A percentile compares a stretch with the other conserved stretches of the same genome.
Conservation (phyloP, 2,888 invertebrate species). For the Dynastes hyllus region DNA sequence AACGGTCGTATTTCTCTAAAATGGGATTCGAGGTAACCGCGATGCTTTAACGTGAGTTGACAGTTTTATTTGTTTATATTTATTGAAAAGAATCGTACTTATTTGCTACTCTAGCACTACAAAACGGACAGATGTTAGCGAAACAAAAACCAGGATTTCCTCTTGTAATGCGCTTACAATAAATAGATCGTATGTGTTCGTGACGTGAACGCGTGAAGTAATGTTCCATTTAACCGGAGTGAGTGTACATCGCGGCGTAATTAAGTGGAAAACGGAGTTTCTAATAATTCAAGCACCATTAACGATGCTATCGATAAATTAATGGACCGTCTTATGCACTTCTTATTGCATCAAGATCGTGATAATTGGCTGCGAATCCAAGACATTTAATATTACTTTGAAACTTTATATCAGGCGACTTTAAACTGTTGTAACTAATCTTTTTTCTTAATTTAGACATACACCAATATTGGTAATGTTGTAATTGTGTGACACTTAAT, state of each 20-base stretch:
- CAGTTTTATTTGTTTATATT: not conserved
- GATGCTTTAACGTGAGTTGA: not conserved
- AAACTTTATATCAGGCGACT: not conserved
- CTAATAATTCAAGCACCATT: conserved; percentile 9
- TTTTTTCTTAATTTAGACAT: too few relatives aligned
- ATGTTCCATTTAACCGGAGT: not conserved
- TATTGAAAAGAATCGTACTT: not conserved
- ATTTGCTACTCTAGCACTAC: not conserved
- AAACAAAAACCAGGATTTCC: conserved; percentile 12
- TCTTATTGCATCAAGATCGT: not conserved
- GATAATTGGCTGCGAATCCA: not conserved
- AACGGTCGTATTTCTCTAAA: conserved; percentile 1
- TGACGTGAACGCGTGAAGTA: not conserved
- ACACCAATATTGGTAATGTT: too few relatives aligned
- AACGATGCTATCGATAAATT: not conserved
- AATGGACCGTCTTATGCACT: conserved; percentile 2
- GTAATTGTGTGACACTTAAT: too few relatives aligned
- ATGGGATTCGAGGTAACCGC: conserved; percentile 20
- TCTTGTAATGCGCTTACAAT: not conserved
- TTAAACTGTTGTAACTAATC: too few relatives aligned
- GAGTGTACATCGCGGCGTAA: not conserved
- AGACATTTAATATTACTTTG: too few relatives aligned
- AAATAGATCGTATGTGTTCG: not conserved
- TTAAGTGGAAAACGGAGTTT: conserved; percentile 3
- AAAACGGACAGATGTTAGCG: not conserved